phyloP scores from a whole-genome alignment of 30 jellyfish, hydroid and myxozoan species.

The Pelagia noctiluca region DNA sequence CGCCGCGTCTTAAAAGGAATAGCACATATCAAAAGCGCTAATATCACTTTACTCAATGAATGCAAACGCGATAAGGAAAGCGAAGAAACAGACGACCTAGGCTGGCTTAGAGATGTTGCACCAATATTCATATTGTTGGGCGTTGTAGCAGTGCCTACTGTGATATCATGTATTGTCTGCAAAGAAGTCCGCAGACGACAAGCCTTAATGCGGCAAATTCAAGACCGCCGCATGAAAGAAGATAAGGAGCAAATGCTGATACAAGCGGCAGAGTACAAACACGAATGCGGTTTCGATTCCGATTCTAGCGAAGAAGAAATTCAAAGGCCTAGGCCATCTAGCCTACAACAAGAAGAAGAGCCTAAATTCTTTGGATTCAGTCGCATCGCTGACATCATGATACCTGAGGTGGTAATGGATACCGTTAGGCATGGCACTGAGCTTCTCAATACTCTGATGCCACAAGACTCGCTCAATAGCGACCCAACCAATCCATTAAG shows the following conservation, averaged over 20 bases:
- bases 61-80: slow-evolving; percentile 50
- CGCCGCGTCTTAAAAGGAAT: slow-evolving; percentile 70
- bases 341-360: slow-evolving; percentile 69
- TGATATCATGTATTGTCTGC: slow-evolving; percentile 85
- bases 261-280: slow-evolving; percentile 82
- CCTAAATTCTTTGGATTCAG: slow-evolving; percentile 64
- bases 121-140: slow-evolving; percentile 78
- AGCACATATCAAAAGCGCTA: slow-evolving; percentile 38
- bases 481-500: slow-evolving; percentile 29
- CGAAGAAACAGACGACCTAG: slow-evolving; percentile 48
- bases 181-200: slow-evolving; percentile 87
- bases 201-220: slow-evolving; percentile 71
- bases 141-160: slow-evolving; percentile 86
- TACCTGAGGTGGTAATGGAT: slow-evolving; percentile 72
- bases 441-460: slow-evolving; percentile 50
- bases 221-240: slow-evolving; percentile 84
- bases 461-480: slow-evolving; percentile 52
- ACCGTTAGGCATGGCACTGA: slow-evolving; percentile 71
- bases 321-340: slow-evolving; percentile 16
- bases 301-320: slow-evolving; percentile 57
- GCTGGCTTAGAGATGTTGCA: slow-evolving; percentile 90
- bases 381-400: slow-evolving; percentile 64
- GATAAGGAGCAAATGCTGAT: slow-evolving; percentile 76
- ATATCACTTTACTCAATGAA: slow-evolving; percentile 54
- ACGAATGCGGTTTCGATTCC: slow-evolving; percentile 83